Evolutionary conservation across 2,113 vertebrate species (phyloP).

Genomic region (Megaceryle maxima): DNA sequence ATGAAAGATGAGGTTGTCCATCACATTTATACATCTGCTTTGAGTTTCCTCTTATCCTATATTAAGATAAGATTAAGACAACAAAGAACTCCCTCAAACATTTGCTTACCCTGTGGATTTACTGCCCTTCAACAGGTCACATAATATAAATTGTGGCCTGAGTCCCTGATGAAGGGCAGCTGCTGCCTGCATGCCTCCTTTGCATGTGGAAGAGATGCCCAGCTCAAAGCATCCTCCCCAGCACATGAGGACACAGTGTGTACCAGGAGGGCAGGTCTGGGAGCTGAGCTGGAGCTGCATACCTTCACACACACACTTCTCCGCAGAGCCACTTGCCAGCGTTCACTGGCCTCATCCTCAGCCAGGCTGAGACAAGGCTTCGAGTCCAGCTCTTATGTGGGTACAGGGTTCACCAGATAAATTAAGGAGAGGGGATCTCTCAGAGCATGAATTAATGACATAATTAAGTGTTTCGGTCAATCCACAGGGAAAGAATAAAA

Average conservation of each 20-base stretch:
- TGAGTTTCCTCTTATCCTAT: background rate
- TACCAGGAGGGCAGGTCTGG: background rate
- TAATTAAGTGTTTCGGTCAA: background rate
- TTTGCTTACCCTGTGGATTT: background rate
- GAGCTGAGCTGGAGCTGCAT: background rate
- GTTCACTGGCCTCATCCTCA: rapidly evolving
- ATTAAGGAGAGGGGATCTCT: background rate
- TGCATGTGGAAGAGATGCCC: background rate
- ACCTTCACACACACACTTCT: background rate
- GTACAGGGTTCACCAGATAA: background rate
- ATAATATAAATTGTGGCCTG: background rate
- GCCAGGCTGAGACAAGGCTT: background rate
- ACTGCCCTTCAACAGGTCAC: background rate
- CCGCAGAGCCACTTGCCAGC: background rate
- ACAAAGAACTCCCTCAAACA: background rate
- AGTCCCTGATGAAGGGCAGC: background rate
- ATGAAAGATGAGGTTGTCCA: background rate
- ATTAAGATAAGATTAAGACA: background rate
- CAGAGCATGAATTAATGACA: background rate
- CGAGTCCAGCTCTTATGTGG: background rate
- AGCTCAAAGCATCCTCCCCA: background rate
- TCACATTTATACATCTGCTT: background rate
- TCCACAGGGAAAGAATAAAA: background rate
- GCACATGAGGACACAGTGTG: rapidly evolving
- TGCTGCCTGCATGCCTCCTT: background rate